Percentiles rank a stretch among this genome's conserved stretches.
Conservation (phyloP, 2,888 invertebrate genomes). For the Drosophila mimica region DNA sequence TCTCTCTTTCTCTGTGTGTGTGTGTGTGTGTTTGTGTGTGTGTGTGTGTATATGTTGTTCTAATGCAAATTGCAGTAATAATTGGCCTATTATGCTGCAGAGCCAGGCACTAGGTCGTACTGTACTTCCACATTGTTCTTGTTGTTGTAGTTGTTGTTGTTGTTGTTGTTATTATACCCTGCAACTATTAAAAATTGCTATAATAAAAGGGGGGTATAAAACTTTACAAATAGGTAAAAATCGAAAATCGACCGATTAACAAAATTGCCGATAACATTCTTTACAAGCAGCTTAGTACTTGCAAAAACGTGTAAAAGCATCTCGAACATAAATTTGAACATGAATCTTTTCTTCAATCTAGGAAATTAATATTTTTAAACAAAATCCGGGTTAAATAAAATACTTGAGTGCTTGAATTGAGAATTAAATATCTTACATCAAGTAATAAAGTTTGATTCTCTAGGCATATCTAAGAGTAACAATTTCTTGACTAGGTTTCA, state of each 20-base stretch:
- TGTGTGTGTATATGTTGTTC: conserved; percentile 48
- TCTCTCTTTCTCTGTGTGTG: neutral
- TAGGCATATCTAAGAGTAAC: neutral
- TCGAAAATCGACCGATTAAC: neutral
- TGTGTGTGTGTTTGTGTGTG: conserved; percentile 1
- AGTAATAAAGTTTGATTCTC: neutral
- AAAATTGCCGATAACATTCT: neutral
- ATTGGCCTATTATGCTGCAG: conserved; percentile 78
- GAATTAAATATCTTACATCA: neutral
- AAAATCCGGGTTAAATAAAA: neutral
- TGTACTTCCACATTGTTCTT: conserved; percentile 55
- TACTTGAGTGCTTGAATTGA: neutral
- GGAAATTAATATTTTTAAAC: neutral
- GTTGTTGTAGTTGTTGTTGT: conserved; percentile 24
- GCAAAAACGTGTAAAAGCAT: neutral
- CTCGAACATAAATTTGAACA: neutral
- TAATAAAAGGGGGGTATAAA: neutral
- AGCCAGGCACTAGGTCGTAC: conserved; percentile 74
- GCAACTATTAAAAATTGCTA: conserved; percentile 6
- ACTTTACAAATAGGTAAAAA: neutral
- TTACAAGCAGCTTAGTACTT: neutral
- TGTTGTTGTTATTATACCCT: conserved; percentile 7
- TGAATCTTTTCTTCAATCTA: neutral
- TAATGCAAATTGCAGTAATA: conserved; percentile 80
- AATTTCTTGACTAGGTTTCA: neutral